Percentiles rank a stretch among this genome's conserved stretches.
phyloP scores from a whole-genome alignment of 2,888 invertebrate genomes.

The Tortrix viridana region DNA sequence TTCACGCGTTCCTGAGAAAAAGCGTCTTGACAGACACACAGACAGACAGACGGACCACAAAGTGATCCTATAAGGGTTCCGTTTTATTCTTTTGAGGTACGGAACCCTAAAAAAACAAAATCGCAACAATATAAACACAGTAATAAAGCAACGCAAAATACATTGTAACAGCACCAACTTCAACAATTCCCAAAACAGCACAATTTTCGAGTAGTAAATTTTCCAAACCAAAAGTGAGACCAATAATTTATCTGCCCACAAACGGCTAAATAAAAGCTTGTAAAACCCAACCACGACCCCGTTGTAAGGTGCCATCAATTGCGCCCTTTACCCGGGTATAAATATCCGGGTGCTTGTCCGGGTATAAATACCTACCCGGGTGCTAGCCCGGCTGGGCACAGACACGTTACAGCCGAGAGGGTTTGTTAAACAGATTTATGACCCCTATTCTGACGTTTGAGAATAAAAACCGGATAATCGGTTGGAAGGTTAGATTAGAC shows the following conservation, averaged over 20 bases:
- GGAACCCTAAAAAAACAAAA: not conserved
- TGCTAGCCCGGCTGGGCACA: not conserved
- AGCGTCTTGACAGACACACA: too few relatives aligned
- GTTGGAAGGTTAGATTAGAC: not conserved
- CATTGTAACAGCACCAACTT: too few relatives aligned
- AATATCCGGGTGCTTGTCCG: slow-evolving; percentile 3
- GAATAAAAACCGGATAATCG: not conserved
- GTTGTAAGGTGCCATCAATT: slow-evolving; percentile 17
- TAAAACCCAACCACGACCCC: not conserved
- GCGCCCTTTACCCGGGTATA: slow-evolving; percentile 4
- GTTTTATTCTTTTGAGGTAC: not conserved
- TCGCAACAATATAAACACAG: not conserved
- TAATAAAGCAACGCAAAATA: too few relatives aligned
- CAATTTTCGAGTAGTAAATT: too few relatives aligned
- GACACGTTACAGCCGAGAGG: not conserved
- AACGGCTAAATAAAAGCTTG: slow-evolving; percentile 8
- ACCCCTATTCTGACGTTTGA: not conserved
- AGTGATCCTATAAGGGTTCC: too few relatives aligned
- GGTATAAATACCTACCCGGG: slow-evolving; percentile 9
- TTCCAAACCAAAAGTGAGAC: not conserved
- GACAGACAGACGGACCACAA: too few relatives aligned
- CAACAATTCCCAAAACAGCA: too few relatives aligned
- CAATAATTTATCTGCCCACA: not conserved
- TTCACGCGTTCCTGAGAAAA: too few relatives aligned
- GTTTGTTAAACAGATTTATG: slow-evolving; percentile 5